Evolutionary conservation across 1,140 invertebrate species (phyloP), one percentile per base, ranked within the genome.

Genomic region (Diorhabda sublineata): DNA sequence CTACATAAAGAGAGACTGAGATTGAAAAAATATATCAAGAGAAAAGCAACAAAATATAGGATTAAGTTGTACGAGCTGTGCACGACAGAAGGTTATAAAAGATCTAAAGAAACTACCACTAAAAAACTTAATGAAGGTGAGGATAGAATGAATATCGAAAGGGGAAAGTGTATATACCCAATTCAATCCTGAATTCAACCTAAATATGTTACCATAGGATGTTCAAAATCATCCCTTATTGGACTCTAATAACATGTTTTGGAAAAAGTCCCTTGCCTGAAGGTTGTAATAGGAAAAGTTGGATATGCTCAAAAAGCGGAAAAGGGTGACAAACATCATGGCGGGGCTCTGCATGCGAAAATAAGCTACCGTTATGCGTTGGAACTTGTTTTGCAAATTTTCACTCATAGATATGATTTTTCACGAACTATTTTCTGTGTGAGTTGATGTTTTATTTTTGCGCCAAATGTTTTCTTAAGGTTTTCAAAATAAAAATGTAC

Each of bases 51-150:
- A 9, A 52, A 52, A 9, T 52, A 52, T 52, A 2, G 45, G 2
- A 52, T 52, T 6, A 2, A 52, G 45, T 52, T 52, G 5, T 9
- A 52, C 8, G 45, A 52, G 8, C 45, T 52, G 5, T 52, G 45
- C 5, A 52, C 5, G 8, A 52, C 5, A 52, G 8, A 5, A 52
- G 8, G 8, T 52, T 6, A 52, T 52, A 52, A 52, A 61, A 71
- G 61, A 68, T 45, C 66, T 47, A 68, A 68, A 58, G 42, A 64
- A 52, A 63, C 65, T 59, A 58, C 58, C 56, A 45, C 6, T 3
- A 71, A 66, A 66, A 69, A 66, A 63, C 45, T 71, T 26, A 26
- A 26, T 62, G 44, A 63, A 66, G 5, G 5, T 52, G 26, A 26
- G 8, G 8, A 52, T 6, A 5, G 5, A 6, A 52, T 9, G 5